Evolutionary conservation across 2,113 vertebrate species (phyloP), one percentile per base, ranked within the genome.

Genomic region (Cyprinodon tularosa): DNA sequence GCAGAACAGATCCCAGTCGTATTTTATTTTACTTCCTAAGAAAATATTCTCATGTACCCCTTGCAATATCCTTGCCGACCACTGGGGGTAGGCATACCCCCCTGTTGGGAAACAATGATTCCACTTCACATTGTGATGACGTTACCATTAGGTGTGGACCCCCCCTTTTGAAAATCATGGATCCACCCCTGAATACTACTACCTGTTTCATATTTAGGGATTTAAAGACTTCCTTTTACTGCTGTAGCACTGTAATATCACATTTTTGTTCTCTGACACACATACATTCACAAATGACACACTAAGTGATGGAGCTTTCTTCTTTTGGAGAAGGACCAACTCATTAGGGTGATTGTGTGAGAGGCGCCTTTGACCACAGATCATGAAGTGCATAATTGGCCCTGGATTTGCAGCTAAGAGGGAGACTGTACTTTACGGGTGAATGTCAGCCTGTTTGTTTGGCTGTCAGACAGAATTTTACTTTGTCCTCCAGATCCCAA

Each of bases 291-390:
- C 68, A 42, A 65, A 39, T 66, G 57, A 66, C 76, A 44, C 74
- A 67, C 62, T 64, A 76, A 86, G 60, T 86, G 82, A 89, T 72
- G 72, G 76, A 78, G 65, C 72, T 67, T 66, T 82, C 71, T 72
- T 67, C 82, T 74, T 83, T 84, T 90, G 86, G 87, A 92, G 84
- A 66, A 82, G 74, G 74, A 62, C 80, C 84, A 90, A 84, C 82
- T 90, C 86, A 93, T 91, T 90, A 89, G 74, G 70, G 85, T 83
- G 85, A 88, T 90, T 91, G 89, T 92, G 80, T 89, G 83, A 83
- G 83, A 84, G 85, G 83, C 74, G 38, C 82, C 81, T 89, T 78
- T 89, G 88, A 90, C 84, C 85, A 74, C 86, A 88, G 82, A 88
- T 88, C 83, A 89, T 89, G 76, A 86, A 88, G 88, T 80, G 81